Evolutionary conservation across 2,888 invertebrate species (phyloP), one percentile per base, ranked within the genome.

Genomic region (Diaphora mendica): DNA sequence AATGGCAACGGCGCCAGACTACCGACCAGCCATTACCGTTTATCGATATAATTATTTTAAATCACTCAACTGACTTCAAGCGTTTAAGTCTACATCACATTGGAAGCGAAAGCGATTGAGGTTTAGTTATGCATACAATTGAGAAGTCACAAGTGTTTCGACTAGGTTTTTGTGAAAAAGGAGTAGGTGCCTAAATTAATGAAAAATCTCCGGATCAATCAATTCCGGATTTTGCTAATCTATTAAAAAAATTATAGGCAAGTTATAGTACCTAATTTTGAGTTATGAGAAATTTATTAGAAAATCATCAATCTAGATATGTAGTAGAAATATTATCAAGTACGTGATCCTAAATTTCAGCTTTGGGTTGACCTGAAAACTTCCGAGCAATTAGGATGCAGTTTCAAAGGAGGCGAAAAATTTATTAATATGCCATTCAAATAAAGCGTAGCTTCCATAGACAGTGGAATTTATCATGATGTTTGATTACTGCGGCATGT

Each of bases 1-100:
- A 92, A 92, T 92, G 90, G 91, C 86, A 79, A 81, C 85, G 92
- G 93, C 93, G 93, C 93, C 92, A 91, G 91, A 86, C 88, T 87
- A 87, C 79, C 74, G 77, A 78, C 81, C 81, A 82, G 84, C 88
- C 87, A 91, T 91, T 91, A 91, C 88, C 87, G 90, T 91, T 92
- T 92, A 92, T 89, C 89, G 88, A 87, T 87, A 90, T 88, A 91
- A 91, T 91, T 91, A 89, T 90, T 88, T 85, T 76, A 78, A 87
- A 87, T 85, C 87, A 86, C 86, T 89, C 86, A 86, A 86, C 80
- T 79, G 78, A 81, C 83, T 87, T 85, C 84, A 86, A 87, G 84
- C 85, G 84, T 62, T 86, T 84, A 71, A 74, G 72, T 69, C 64
- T 68, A 65, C 64, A 71, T 71, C 65, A 74, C 71, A 79, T 74